Conservation (phyloP, 2,113 vertebrate species). For the Sigmodon hispidus region DNA sequence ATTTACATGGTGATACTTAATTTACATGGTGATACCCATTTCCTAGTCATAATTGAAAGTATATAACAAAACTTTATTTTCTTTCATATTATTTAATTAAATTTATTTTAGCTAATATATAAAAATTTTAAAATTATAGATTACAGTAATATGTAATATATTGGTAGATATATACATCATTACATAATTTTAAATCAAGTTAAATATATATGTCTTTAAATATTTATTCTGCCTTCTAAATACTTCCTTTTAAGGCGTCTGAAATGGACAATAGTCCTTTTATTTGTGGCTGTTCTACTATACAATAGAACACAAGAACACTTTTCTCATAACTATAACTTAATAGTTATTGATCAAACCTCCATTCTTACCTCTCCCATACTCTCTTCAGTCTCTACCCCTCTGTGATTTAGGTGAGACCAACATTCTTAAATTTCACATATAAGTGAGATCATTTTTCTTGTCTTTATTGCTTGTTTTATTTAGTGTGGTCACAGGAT, state of each 20-base stretch:
- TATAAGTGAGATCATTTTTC: background rate
- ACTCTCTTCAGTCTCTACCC: background rate
- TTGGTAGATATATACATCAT: background rate
- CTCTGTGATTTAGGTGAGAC: background rate
- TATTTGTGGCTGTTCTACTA: background rate
- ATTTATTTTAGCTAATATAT: background rate
- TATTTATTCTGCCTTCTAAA: background rate
- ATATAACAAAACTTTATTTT: background rate
- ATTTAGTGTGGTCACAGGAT: background rate
- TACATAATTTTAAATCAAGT: background rate
- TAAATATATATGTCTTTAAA: background rate
- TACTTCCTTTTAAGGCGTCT: background rate
- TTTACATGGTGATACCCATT: background rate
- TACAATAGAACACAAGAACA: background rate
- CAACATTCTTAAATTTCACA: background rate
- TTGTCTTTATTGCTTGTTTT: background rate
- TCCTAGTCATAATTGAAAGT: background rate
- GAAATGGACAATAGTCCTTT: background rate
- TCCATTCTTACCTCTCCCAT: background rate
- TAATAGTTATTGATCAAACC: background rate
- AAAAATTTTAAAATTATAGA: background rate
- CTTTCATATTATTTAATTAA: background rate
- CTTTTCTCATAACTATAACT: background rate
- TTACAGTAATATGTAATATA: background rate
- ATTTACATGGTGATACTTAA: background rate